Evolutionary conservation across 2,888 invertebrate species (phyloP), one percentile per base, ranked within the genome.

Genomic region (Pseudoips prasinana): DNA sequence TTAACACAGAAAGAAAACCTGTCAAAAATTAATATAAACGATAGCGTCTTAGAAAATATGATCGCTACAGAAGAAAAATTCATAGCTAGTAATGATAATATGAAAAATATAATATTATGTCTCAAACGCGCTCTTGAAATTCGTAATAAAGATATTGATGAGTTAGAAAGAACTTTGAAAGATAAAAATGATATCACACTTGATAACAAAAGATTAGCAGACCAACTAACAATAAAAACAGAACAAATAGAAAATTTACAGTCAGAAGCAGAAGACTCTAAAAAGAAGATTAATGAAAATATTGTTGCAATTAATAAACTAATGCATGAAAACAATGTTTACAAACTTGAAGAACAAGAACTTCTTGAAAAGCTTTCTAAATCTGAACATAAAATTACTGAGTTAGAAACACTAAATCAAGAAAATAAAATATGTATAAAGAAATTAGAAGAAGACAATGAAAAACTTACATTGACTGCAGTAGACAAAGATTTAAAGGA

Each of bases 71-170:
- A 87, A 69, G 72, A 83, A 31, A 69, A 69, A 32, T 62, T 78
- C 36, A 65, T 81, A 28, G 69, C 79, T 7, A 86, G 79, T 46
- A 83, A 85, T 48, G 86, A 86, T 49, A 85, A 85, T 41, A 71
- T 88, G 30, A 73, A 58, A 54, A 82, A 82, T 39, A 69, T 87
- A 11, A 73, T 85, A 33, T 52, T 70, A n/a, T 72, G 69, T 2
- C 67, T 86, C 20, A 79, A 74, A 65, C 53, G 53, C 1, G 58
- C 64, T 7, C 44, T 88, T 18, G 62, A 73, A 22, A 54, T 39
- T 2, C 70, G 74, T 29, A 75, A 65, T 31, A 67, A 73, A 30
- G 78, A 86, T 63, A 73, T 81, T 26, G 53, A 62, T 17, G 43
- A 51, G 19, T 58, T 85, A 18, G 78, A 73, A 59, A 49, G 49